Base-by-base conservation (phyloP, 2,113 vertebrate species). In the Cichladusa arquata region DNA sequence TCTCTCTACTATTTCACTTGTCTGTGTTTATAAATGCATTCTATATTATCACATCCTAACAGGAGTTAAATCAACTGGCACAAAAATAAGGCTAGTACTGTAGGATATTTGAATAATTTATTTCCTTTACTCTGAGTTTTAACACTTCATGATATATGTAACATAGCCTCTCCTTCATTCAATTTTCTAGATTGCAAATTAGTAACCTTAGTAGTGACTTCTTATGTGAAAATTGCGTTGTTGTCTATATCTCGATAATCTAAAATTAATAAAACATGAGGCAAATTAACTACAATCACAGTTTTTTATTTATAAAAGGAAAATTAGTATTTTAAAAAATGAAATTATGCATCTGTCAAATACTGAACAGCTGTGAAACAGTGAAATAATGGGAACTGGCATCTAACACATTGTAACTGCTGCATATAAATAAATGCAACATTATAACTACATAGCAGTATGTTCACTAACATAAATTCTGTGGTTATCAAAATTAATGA, bases 401-500 rank as follows among this genome's bases (percentile, higher is more conserved):
- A 90, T 79, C 23, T 65, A 85, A 54, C 81, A 51, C 16, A 17
- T 24, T 57, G 26, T 70, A 81, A 40, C 33, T 87, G 65, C 77
- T 93, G 53, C 48, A 29, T 48, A 40, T 74, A 66, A 92, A 89
- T 29, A 65, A 79, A 65, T 60, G 18, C 58, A 77, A 77, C 20
- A 36, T 85, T 80, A 73, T 74, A 85, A 26, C 54, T 80, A 54
- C 69, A 67, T 2, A 53, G 36, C 47, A 66, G 33, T 44, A 56
- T n/a, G 34, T 66, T 93, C 85, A 64, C 67, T 92, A 92, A 88
- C 67, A 28, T n/a, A 64, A 74, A 94, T 92, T 66, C 54, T 86
- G 76, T 33, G 67, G 56, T 86, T 88, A 90, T 88, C 88, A 93
- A 86, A 95, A 90, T 96, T 95, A 95, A 94, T 78, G 64, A 70